Percentiles rank a stretch among this genome's conserved stretches.
Evolutionary conservation across 2,797 vertebrate species (phyloP).

Genomic region (Chanos chanos): DNA sequence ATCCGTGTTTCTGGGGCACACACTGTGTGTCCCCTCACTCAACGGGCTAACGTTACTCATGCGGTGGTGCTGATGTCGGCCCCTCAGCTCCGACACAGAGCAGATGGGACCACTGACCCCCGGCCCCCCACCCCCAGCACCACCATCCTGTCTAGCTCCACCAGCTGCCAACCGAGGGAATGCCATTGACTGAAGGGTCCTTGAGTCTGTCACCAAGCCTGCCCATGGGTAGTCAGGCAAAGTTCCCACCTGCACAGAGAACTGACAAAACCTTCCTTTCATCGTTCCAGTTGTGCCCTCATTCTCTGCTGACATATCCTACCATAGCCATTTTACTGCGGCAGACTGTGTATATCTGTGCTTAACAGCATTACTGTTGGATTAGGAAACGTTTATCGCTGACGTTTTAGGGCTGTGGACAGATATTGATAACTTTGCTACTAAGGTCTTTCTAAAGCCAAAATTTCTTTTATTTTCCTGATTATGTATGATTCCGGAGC

Average conservation of each 20-base stretch:
- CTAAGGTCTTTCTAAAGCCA: too few relatives aligned
- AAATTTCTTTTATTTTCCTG: too few relatives aligned
- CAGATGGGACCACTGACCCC: slow-evolving; percentile 15
- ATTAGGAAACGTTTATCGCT: too few relatives aligned
- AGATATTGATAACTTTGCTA: too few relatives aligned
- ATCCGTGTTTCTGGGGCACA: background rate
- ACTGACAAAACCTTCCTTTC: slow-evolving; percentile 18
- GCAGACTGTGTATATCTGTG: too few relatives aligned
- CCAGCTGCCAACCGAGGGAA: slow-evolving; percentile 53
- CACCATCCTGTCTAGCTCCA: slow-evolving; percentile 34
- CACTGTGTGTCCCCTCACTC: slow-evolving; percentile 46
- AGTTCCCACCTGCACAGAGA: slow-evolving; percentile 49
- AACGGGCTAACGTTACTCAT: slow-evolving; percentile 36
- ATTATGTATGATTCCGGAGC: too few relatives aligned
- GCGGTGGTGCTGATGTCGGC: slow-evolving; percentile 34
- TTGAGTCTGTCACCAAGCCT: slow-evolving; percentile 56
- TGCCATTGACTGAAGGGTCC: slow-evolving; percentile 59
- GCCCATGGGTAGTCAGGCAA: slow-evolving; percentile 45
- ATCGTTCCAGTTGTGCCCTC: slow-evolving; percentile 31
- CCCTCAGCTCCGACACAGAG: slow-evolving; percentile 38
- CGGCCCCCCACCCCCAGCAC: slow-evolving; percentile 8
- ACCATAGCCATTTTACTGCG: too few relatives aligned
- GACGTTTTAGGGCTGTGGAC: too few relatives aligned
- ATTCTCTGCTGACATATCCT: background rate
- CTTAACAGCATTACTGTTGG: too few relatives aligned